A percentile compares a stretch with the other conserved stretches of the same genome.
Evolutionary conservation across 2,113 vertebrate genomes (phyloP).

Genomic region (Bettongia penicillata): DNA sequence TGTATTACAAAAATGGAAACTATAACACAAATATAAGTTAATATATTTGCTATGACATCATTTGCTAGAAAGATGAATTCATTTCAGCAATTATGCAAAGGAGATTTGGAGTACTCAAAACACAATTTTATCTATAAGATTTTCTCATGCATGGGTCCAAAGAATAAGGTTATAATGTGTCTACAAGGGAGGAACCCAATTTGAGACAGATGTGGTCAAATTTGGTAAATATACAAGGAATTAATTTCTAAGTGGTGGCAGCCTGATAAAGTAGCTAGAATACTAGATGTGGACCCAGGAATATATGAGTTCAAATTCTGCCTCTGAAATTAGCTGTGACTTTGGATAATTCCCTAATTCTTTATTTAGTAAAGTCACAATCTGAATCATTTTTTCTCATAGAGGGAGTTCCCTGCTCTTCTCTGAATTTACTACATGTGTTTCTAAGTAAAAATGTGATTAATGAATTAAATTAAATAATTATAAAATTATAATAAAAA

Average conservation of each 20-base stretch:
- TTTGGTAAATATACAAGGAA: neutral
- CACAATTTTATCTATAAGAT: neutral
- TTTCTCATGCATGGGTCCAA: neutral
- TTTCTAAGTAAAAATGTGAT: neutral
- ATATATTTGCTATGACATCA: neutral
- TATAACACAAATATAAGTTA: slow-evolving; percentile 13
- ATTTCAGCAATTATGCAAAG: neutral
- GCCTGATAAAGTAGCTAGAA: neutral
- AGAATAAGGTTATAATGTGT: neutral
- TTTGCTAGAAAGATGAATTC: slow-evolving; percentile 14
- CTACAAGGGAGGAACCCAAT: neutral
- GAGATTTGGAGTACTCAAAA: too few relatives aligned
- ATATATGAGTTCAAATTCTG: neutral
- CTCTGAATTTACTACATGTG: neutral
- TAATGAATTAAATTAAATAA: neutral
- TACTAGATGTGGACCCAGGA: neutral
- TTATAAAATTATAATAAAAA: too few relatives aligned
- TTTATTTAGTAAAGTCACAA: neutral
- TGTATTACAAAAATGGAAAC: slow-evolving; percentile 3
- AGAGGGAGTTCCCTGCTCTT: neutral
- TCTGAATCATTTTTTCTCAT: neutral
- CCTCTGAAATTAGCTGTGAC: neutral
- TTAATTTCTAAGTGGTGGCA: neutral
- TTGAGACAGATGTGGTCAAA: neutral
- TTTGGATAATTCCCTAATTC: too few relatives aligned